These are phyloP conservation scores for Drepanosiphum platanoidis DNA, from an alignment of 2,888 invertebrate genomes.

Conservation along the genomic window DNA sequence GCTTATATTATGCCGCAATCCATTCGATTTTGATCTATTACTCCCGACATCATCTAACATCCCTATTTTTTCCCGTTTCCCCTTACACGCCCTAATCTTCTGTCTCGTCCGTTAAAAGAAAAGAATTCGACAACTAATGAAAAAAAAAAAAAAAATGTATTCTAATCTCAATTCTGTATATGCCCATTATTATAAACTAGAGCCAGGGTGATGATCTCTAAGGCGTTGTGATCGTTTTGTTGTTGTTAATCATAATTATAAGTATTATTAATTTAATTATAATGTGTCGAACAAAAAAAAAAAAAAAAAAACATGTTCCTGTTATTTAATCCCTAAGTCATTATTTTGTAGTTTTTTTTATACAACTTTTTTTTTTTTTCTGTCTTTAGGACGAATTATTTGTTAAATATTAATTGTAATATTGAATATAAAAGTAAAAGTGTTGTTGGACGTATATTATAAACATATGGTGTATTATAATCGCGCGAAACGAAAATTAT, in stretches of 20 bases:
- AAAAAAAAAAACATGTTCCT: conserved; percentile 61
- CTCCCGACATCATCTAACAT: background rate
- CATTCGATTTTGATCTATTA: conserved; percentile 16
- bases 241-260: conserved; percentile 60
- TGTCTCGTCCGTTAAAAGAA: background rate
- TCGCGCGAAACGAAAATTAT: conserved; percentile 58
- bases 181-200: conserved; percentile 39
- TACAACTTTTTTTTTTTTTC: conserved; percentile 45
- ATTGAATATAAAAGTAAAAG: conserved; percentile 41
- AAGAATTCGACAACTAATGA: conserved; percentile 29
- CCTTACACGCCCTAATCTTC: background rate
- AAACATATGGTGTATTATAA: conserved; percentile 7
- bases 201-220: conserved; percentile 62
- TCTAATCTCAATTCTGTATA: conserved; percentile 45
- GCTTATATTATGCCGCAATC: conserved; percentile 30
- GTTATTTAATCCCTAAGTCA: conserved; percentile 62
- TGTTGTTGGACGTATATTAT: conserved; percentile 34
- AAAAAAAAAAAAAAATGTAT: conserved; percentile 18
- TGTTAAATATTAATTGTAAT: conserved; percentile 50
- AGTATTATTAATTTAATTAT: conserved; percentile 62
- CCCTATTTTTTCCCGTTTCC: background rate
- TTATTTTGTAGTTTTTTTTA: conserved; percentile 61
- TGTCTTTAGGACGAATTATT: conserved; percentile 61
- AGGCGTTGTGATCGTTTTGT: conserved; percentile 62
- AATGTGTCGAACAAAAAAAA: conserved; percentile 59